Evolutionary conservation across 2,797 vertebrate species (phyloP).

Genomic region (Cossypha heuglini): DNA sequence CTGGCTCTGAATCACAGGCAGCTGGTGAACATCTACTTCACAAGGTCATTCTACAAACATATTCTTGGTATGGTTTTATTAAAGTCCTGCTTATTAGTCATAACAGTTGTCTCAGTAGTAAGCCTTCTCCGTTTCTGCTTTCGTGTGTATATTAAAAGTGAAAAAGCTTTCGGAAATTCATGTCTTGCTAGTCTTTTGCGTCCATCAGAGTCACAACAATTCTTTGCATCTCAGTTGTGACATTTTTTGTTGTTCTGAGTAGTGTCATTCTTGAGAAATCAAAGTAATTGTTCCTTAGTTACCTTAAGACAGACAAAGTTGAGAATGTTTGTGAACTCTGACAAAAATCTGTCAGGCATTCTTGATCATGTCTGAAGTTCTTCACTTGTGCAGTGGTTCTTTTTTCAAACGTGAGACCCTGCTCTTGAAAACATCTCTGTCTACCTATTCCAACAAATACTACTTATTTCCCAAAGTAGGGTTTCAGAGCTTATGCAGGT

Average conservation of each 20-base stretch:
- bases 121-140: background rate
- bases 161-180: background rate
- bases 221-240: background rate
- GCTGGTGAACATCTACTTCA: constrained; percentile 98
- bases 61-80: constrained; percentile 87
- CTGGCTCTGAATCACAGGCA: constrained; percentile 95
- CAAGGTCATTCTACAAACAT: constrained; percentile 98
- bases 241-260: background rate
- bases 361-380: background rate
- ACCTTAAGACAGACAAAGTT: background rate
- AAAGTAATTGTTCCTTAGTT: background rate
- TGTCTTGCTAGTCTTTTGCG: background rate
- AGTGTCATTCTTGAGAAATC: background rate
- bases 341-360: background rate
- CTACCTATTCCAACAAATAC: background rate
- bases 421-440: background rate
- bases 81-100: background rate
- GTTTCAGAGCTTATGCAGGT: background rate
- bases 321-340: background rate
- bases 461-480: background rate
- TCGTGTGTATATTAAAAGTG: background rate
- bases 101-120: background rate
- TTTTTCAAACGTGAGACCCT: background rate
- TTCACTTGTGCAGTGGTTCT: background rate
- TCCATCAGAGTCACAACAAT: background rate